Base-by-base conservation (phyloP, 2,888 invertebrate genomes). In the Habrosyne pyritoides region DNA sequence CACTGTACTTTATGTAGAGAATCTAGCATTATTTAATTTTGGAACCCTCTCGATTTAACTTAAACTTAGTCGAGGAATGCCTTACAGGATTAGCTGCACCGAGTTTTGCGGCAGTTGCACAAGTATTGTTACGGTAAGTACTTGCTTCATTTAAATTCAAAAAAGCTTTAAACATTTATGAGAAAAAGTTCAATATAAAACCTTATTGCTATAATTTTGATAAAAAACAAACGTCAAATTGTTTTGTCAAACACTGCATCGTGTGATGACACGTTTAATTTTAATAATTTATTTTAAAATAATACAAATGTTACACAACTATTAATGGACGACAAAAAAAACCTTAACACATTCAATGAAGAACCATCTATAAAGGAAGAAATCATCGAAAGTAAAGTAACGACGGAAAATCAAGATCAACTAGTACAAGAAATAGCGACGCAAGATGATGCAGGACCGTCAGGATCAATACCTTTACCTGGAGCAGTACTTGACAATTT, bases 241-340 rank as follows among this genome's bases (percentile, higher is more conserved):
- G 30, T 56, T 62, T 33, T 64, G 64, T 63, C 60, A 63, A 67
- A 62, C 66, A 63, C 63, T 57, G 58, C 64, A 65, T 60, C 63
- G 67, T 61, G 63, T 53, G n/a, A 54, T 54, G 47, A 47, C 60
- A 66, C 62, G 67, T 67, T 65, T 66, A 67, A 69, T 67, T 61
- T 60, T 69, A 70, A 71, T 65, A 68, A 66, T 73, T 77, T 71
- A 71, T 72, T 75, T 71, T 67, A 67, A 59, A 67, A 67, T 63
- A 69, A 69, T 73, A 79, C 79, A 82, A 86, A 89, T 87, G 85
- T 63, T 75, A 74, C 67, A 54, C 55, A 67, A 64, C 61, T 66
- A 71, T 91, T 89, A 64, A 91, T 91, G 91, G 90, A 87, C 63
- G 75, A 84, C 66, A 73, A 84, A 63, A 73, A 84, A 69, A 79